A percentile compares a stretch with the other conserved stretches of the same genome.
phyloP scores from a whole-genome alignment of 2,888 invertebrate species.

The Argyresthia albistria region DNA sequence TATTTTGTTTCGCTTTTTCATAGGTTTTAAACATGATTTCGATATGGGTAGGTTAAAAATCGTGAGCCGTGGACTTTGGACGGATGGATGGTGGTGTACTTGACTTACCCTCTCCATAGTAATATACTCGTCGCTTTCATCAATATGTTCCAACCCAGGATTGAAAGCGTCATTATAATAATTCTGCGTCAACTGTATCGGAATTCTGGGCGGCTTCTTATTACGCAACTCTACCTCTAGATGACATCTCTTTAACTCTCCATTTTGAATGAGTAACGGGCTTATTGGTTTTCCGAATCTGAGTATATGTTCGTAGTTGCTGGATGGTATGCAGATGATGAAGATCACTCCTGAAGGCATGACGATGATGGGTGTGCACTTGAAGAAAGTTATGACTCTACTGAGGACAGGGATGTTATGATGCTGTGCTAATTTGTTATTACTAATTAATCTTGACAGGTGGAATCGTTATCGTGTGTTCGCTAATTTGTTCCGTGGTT shows the following conservation, averaged over 20 bases:
- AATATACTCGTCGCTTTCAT: constrained; percentile 66
- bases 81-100: neutral
- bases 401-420: neutral
- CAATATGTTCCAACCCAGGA: constrained; percentile 43
- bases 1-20: no score
- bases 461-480: neutral
- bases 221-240: constrained; percentile 47
- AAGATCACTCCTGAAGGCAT: constrained; percentile 79
- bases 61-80: no score
- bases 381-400: neutral
- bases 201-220: constrained; percentile 51
- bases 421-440: neutral
- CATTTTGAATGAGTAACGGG: constrained; percentile 28
- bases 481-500: neutral
- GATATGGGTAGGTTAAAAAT: no score
- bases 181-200: constrained; percentile 47
- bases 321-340: constrained; percentile 78
- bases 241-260: constrained; percentile 26
- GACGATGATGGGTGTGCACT: constrained; percentile 9
- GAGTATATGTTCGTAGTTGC: constrained; percentile 76
- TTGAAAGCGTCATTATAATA: constrained; percentile 47
- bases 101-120: constrained; percentile 77
- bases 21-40: no score
- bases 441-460: neutral
- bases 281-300: constrained; percentile 61